Evolutionary conservation across 2,888 invertebrate genomes (phyloP).

Genomic region (Conops quadrifasciatus): DNA sequence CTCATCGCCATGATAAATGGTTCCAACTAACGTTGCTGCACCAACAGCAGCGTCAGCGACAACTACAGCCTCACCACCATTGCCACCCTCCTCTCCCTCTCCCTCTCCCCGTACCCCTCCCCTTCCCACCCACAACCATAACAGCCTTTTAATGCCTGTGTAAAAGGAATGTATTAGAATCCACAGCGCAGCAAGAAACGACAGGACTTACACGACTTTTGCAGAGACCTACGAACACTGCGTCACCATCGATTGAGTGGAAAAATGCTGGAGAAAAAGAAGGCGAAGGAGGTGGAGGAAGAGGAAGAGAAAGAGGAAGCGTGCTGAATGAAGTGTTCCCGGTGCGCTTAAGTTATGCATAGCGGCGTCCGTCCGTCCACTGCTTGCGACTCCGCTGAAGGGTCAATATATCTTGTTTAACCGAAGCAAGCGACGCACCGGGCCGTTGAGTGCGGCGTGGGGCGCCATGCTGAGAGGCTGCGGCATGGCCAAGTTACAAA

Average conservation of each 20-base stretch:
- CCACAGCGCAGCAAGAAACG: slow-evolving; percentile 48
- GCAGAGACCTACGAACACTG: slow-evolving; percentile 5
- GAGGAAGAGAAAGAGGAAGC: not conserved
- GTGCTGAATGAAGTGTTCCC: slow-evolving; percentile 45
- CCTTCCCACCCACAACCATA: too few species aligned
- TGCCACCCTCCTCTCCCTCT: too few species aligned
- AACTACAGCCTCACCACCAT: not conserved
- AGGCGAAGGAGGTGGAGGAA: not conserved
- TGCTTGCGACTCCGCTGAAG: slow-evolving; percentile 48
- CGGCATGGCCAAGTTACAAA: slow-evolving; percentile 57
- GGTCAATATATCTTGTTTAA: slow-evolving; percentile 57
- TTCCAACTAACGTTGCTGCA: slow-evolving; percentile 50
- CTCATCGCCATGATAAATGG: slow-evolving; percentile 52
- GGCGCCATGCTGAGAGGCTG: slow-evolving; percentile 55
- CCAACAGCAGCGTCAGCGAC: not conserved
- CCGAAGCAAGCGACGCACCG: slow-evolving; percentile 6
- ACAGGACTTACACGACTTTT: slow-evolving; percentile 34
- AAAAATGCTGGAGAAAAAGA: too few species aligned
- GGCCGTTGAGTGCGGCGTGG: not conserved
- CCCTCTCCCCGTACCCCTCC: too few species aligned
- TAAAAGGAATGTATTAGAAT: not conserved
- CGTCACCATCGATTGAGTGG: too few species aligned
- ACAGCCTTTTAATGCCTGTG: not conserved
- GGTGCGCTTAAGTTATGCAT: slow-evolving; percentile 43
- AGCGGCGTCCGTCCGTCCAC: slow-evolving; percentile 3